Base-by-base conservation (phyloP, 2,888 invertebrate species). In the Cheilosia scutellata region DNA sequence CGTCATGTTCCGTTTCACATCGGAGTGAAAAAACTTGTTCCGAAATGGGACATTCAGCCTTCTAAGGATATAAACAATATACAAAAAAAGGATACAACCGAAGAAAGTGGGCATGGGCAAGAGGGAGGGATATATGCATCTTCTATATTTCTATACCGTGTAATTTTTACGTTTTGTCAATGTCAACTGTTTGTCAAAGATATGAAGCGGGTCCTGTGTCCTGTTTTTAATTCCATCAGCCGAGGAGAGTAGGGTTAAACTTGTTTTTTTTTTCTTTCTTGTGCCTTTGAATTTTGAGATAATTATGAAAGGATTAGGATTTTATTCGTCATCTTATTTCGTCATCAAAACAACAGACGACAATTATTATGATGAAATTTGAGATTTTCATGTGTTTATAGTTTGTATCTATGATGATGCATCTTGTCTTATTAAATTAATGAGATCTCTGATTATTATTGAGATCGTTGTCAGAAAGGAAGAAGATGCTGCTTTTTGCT, bases 161-260 rank as follows among this genome's bases (percentile, higher is more conserved):
- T 79, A 84, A 75, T 60, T 82, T 76, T 72, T 75, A 70, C 86
- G 44, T 86, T 86, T 86, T 86, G 66, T 86, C 86, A 86, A 76
- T 82, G 86, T 82, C 82, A 84, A 80, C 79, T 84, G 47, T 79
- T 84, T 84, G 84, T 84, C 80, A 60, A 60, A 71, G 80, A 75
- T 68, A 68, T 74, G 70, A 75, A 84, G 84, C 80, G 84, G 84
- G 84, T 80, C 70, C 75, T 79, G 16, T 78, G 82, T 76, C 70
- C 68, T 77, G 77, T 75, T 37, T 47, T 33, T 58, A 63, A 37
- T 27, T 68, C 33, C 31, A 5, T 31, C 29, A 44, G 42, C 31
- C 27, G 27, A 51, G 4, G 1, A 31, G 20, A 42, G 25, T 82
- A 74, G 86, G 86, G 86, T 44, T 80, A 72, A 86, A 82, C 86